Evolutionary conservation across 2,888 invertebrate species (phyloP).

Genomic region (Blastobasis lacticolella): DNA sequence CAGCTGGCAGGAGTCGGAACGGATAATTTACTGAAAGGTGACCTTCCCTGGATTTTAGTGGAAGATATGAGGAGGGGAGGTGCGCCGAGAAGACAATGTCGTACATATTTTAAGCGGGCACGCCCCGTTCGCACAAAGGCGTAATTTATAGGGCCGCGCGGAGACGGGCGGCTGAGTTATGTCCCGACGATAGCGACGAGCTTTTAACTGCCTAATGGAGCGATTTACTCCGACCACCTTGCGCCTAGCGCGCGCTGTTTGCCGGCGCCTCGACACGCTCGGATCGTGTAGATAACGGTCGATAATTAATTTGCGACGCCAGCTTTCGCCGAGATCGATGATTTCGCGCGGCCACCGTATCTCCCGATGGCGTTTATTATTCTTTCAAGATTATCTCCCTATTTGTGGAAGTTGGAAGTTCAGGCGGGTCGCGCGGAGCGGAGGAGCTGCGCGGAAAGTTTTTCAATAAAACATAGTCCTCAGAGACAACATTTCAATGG

Average conservation of each 20-base stretch:
- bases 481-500: conserved; percentile 67
- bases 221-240: conserved; percentile 70
- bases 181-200: conserved; percentile 71
- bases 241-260: conserved; percentile 51
- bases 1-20: conserved; percentile 39
- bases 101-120: conserved; percentile 71
- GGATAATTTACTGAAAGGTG: conserved; percentile 56
- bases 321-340: conserved; percentile 11
- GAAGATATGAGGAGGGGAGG: conserved; percentile 60
- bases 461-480: conserved; percentile 69
- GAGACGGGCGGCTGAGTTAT: conserved; percentile 71
- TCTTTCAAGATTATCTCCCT: conserved; percentile 6
- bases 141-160: conserved; percentile 71
- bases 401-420: conserved; percentile 9
- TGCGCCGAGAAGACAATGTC: conserved; percentile 65
- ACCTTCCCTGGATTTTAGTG: conserved; percentile 51
- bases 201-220: conserved; percentile 74
- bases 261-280: conserved; percentile 27
- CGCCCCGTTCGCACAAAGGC: conserved; percentile 70
- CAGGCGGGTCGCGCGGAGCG: conserved; percentile 1
- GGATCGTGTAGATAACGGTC: conserved; percentile 8
- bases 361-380: conserved; percentile 2
- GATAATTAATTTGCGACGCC: conserved; percentile 11
- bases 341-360: conserved; percentile 3
- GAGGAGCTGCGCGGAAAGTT: conserved; percentile 46